Percentiles rank a stretch among this genome's conserved stretches.
Conservation (phyloP, 1,140 invertebrate genomes). For the Micrasema minimum region DNA sequence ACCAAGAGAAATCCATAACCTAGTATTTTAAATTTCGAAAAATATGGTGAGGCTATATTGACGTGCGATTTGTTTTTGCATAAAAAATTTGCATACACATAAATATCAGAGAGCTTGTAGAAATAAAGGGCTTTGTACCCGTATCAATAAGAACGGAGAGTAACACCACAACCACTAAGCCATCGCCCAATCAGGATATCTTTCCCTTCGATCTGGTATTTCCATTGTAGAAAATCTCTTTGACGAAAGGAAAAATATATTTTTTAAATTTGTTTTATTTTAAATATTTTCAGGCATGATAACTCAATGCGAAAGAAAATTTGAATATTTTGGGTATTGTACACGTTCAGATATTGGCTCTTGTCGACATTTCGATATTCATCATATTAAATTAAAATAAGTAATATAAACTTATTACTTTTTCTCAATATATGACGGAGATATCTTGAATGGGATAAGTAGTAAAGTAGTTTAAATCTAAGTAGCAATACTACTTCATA, state of each 20-base stretch:
- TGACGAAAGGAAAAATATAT: constrained; percentile 2
- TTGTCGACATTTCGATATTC: too few species aligned
- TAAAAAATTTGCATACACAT: constrained; percentile 44
- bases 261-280: background rate
- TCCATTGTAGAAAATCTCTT: constrained; percentile 11
- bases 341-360: too few species aligned
- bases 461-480: too few species aligned
- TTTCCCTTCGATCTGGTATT: background rate
- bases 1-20: too few species aligned
- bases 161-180: constrained; percentile 38
- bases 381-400: too few species aligned
- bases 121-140: constrained; percentile 36
- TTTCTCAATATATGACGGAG: too few species aligned
- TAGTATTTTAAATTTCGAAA: background rate
- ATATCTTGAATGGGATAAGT: too few species aligned
- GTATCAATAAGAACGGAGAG: constrained; percentile 44
- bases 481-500: too few species aligned
- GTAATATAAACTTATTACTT: too few species aligned
- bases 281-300: background rate
- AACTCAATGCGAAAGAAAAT: background rate
- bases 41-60: background rate
- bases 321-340: background rate
- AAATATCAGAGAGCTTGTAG: constrained; percentile 28
- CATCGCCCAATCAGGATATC: background rate
- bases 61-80: constrained; percentile 34